Evolutionary conservation across 2,113 vertebrate genomes (phyloP).

Genomic region (Arenaria interpres): DNA sequence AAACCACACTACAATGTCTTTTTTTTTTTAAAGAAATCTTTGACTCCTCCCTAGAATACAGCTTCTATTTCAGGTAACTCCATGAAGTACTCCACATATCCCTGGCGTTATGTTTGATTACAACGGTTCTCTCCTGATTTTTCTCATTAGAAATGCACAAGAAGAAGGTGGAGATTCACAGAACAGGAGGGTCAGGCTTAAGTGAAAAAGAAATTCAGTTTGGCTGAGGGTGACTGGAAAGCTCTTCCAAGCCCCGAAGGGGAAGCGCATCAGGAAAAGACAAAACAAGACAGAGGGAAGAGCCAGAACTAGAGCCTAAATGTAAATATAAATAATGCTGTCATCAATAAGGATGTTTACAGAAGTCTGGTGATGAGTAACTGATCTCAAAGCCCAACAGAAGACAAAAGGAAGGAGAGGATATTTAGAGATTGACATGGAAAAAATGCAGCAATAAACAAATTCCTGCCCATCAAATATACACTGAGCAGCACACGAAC

Average conservation of each 20-base stretch:
- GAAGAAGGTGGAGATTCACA: neutral
- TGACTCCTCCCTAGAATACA: neutral
- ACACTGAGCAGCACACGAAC: neutral
- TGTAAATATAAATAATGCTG: slow-evolving; percentile 25
- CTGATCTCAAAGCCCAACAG: neutral
- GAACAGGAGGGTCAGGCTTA: neutral
- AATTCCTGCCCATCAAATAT: neutral
- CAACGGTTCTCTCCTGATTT: neutral
- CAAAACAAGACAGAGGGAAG: neutral
- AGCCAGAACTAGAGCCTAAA: neutral
- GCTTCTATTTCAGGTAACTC: neutral
- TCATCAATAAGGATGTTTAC: slow-evolving; percentile 16
- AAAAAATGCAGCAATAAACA: neutral
- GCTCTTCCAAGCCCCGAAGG: neutral
- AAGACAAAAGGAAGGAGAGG: neutral
- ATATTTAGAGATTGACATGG: neutral
- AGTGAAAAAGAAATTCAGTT: neutral
- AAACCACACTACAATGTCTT: neutral
- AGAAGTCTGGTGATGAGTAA: slow-evolving; percentile 10
- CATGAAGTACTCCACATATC: neutral
- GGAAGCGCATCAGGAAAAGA: neutral
- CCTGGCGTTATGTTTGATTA: neutral
- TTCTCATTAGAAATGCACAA: neutral
- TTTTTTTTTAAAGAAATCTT: neutral
- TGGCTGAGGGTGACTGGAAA: neutral